phyloP scores from a whole-genome alignment of 2,113 vertebrate genomes.

The Chlorodrepanis virens region DNA sequence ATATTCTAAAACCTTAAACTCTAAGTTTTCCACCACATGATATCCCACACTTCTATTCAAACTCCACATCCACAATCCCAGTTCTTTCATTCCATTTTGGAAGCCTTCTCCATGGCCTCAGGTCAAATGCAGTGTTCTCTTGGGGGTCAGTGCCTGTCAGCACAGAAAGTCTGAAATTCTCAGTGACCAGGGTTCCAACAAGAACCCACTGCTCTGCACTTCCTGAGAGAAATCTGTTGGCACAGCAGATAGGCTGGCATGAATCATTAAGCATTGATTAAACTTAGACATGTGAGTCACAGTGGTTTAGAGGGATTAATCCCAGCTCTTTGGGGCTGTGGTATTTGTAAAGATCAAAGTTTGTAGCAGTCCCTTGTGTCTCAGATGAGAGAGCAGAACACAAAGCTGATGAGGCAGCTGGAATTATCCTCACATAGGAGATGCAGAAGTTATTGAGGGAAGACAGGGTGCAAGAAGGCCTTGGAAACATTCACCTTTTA shows the following conservation, averaged over 20 bases:
- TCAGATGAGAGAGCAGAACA: not conserved
- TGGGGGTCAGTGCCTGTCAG: not conserved
- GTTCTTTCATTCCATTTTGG: not conserved
- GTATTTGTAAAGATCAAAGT: not conserved
- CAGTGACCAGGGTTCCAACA: not conserved
- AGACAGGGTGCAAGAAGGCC: not conserved
- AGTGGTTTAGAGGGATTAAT: not conserved
- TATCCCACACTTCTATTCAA: not conserved
- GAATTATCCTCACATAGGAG: not conserved
- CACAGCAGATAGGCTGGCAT: not conserved
- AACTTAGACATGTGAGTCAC: not conserved
- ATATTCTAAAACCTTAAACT: not conserved
- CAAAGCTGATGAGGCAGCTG: not conserved
- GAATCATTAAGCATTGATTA: not conserved
- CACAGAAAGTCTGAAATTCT: not conserved
- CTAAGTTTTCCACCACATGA: not conserved
- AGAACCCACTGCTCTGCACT: constrained; percentile 19
- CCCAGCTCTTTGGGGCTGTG: not conserved
- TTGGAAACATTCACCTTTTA: not conserved
- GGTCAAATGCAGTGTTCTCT: not conserved
- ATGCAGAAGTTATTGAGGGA: not conserved
- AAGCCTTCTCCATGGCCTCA: not conserved
- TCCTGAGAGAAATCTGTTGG: not conserved
- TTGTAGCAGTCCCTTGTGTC: not conserved
- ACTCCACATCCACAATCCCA: not conserved